Evolutionary conservation across 2,888 invertebrate species (phyloP), one percentile per base, ranked within the genome.

Genomic region (Neoaliturus tenellus): DNA sequence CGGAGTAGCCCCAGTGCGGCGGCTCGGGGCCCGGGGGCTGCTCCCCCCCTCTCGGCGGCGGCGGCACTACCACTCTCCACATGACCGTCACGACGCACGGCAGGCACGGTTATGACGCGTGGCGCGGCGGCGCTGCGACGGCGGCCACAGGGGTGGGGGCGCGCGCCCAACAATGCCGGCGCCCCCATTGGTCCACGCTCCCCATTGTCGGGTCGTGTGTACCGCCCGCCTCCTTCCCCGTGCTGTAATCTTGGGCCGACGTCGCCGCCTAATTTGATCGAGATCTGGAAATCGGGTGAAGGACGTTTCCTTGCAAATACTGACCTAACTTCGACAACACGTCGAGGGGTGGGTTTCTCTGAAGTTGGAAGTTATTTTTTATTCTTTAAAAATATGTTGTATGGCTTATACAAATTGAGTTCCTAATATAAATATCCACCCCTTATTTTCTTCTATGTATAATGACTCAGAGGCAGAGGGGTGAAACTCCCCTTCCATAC

Each of bases 21-120:
- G 87, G 86, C 14, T 86, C 85, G 81, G 84, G 82, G 71, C 85
- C 82, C n/a, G 85, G 80, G 86, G 85, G 85, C 86, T 80, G 85
- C 86, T 84, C 87, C 58, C 87, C 88, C 83, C 87, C 87, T 78
- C 87, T 85, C 41, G n/a, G n/a, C n/a, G n/a, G n/a, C n/a, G n/a
- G n/a, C n/a, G 88, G 88, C 62, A 88, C 88, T 20, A 88, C 88
- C 81, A 88, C 88, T 51, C 87, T 88, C 88, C 88, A 88, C 88
- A 88, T 75, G 33, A 20, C 20, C 33, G 31, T 44, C 73, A 75
- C 33, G 39, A 75, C 33, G 73, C 39, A 35, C 23, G 35, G 71
- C 28, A 39, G 39, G 20, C 39, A 35, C 39, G 35, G 73, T 25
- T 35, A 20, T 35, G 41, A 23, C 73, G 28, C 28, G 44, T 28